phyloP scores from a whole-genome alignment of 1,140 invertebrate species.

The Caenorhabditis briggsae region DNA sequence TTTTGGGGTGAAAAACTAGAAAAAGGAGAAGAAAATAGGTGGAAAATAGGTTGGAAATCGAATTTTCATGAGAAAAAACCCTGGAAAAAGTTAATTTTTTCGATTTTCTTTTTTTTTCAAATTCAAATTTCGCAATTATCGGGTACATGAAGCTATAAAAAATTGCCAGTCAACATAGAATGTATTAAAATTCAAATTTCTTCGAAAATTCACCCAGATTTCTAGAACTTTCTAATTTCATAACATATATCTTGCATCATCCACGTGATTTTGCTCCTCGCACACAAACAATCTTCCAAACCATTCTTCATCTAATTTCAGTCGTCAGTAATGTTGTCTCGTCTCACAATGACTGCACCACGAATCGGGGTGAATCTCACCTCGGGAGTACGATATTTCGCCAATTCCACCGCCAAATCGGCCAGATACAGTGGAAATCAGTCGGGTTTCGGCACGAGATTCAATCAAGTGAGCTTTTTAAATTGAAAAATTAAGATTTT shows the following conservation, averaged over 20 bases:
- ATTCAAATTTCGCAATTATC: no score
- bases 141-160: no score
- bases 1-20: no score
- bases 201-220: neutral
- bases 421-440: neutral
- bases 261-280: conserved; percentile 23
- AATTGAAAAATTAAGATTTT: neutral
- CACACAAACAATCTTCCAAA: neutral
- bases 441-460: neutral
- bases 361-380: conserved; percentile 11
- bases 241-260: conserved; percentile 14
- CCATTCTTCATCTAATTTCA: neutral
- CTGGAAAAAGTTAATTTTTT: no score
- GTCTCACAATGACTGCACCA: conserved; percentile 37
- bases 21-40: no score
- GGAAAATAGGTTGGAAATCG: no score
- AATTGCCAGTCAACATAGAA: no score
- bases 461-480: conserved; percentile 34
- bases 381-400: conserved; percentile 26
- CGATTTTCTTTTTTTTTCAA: no score
- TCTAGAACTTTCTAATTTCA: conserved; percentile 16
- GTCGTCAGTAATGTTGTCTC: conserved; percentile 19
- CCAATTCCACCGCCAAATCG: neutral
- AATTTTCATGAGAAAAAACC: no score
- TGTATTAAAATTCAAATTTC: neutral